Base-by-base conservation (phyloP, 2,113 vertebrate species). In the Etia nguti region DNA sequence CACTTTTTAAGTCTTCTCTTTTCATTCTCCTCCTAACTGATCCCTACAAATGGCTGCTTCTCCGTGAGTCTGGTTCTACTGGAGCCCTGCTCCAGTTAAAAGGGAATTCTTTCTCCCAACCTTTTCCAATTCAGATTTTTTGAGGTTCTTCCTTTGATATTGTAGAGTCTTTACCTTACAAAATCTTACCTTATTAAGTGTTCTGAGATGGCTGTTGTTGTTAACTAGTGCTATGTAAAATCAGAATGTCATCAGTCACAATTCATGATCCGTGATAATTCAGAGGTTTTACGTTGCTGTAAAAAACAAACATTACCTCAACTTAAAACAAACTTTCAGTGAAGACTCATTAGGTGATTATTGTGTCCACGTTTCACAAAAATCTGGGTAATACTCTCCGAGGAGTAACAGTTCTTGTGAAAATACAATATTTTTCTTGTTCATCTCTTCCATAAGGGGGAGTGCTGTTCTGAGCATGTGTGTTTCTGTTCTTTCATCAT, bases 41-140 rank as follows among this genome's bases (percentile, higher is more conserved):
- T 75, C 6, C 15, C 0, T 1, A 18, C 68, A 48, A 29, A 75
- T 1, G 41, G 4, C 41, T 73, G 41, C 5, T 15, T 41, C 36
- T 70, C 12, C 7, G 0, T 0, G 7, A 43, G 68, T 73, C 68
- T 73, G 22, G 68, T 46, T 46, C 38, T 46, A 26, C 38, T 75
- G 41, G 3, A 48, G 68, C 13, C 48, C 15, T 75, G 41, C 15
- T 75, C 9, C 41, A 48, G 68, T 29, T 46, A 75, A 11, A 0
- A 75, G 68, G 41, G 41, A 48, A 4, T 75, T 48, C 68, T 29
- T 75, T 24, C 15, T 75, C 9, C 2, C 41, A 41, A 75, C 41
- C 41, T 29, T 46, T 75, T 46, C 41, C 41, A 75, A 48, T 15
- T 7, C 26, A 75, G 41, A 48, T 29, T 75, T 26, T 26, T 24